Evolutionary conservation across 2,113 vertebrate species (phyloP).

Genomic region (Sorex fumeus): DNA sequence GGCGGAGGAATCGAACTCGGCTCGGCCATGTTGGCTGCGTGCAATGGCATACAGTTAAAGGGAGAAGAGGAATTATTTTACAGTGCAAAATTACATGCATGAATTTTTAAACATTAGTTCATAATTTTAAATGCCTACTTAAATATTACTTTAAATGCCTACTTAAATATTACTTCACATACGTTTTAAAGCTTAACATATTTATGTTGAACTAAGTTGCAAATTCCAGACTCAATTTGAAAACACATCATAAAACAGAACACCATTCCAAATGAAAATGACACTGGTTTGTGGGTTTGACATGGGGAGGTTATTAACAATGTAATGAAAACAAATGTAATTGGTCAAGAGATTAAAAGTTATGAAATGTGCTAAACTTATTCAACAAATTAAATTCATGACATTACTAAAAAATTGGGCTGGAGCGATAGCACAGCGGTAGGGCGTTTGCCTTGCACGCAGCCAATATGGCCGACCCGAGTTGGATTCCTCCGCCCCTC

Average conservation of each 20-base stretch:
- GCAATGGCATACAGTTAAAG: constrained; percentile 84
- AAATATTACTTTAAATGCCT: constrained; percentile 72
- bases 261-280: constrained; percentile 44
- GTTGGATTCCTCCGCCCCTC: too few relatives aligned
- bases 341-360: constrained; percentile 29
- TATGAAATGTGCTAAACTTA: constrained; percentile 59
- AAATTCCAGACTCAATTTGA: constrained; percentile 68
- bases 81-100: constrained; percentile 90
- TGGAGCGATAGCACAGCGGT: too few relatives aligned
- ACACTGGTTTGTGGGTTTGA: constrained; percentile 57
- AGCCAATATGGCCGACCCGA: too few relatives aligned
- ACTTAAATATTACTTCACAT: constrained; percentile 74
- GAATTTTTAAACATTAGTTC: constrained; percentile 81
- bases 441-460: too few relatives aligned
- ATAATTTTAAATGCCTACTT: constrained; percentile 1
- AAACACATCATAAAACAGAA: constrained; percentile 71
- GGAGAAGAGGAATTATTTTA: constrained; percentile 82
- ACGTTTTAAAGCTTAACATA: constrained; percentile 79
- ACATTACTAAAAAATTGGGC: constrained; percentile 74
- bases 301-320: constrained; percentile 24
- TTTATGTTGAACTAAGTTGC: constrained; percentile 72
- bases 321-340: background rate
- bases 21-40: too few relatives aligned
- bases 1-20: too few relatives aligned
- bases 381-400: constrained; percentile 80